Percentiles rank a stretch among this genome's conserved stretches.
Conservation (phyloP, 2,888 invertebrate species). For the Rotaria sp. region DNA sequence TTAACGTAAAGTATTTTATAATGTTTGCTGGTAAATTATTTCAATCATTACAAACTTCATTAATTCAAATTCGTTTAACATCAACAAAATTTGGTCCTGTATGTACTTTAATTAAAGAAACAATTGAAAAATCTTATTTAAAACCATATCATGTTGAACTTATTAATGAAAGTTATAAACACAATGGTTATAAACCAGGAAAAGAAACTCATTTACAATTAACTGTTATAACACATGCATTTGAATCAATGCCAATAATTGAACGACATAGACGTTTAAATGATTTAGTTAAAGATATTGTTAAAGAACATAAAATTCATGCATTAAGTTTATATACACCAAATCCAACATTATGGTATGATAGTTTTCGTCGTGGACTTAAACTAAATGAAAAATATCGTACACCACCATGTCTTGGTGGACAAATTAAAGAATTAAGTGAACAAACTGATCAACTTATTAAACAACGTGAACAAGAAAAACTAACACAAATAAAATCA, state of each 20-base stretch:
- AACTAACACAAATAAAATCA: neutral
- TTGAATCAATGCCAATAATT: neutral
- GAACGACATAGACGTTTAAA: constrained; percentile 25
- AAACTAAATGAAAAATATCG: constrained; percentile 12
- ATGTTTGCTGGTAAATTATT: neutral
- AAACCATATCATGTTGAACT: constrained; percentile 29
- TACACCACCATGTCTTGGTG: constrained; percentile 29
- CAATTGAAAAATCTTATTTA: neutral
- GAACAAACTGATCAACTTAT: neutral
- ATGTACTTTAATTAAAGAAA: neutral
- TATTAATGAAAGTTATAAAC: constrained; percentile 5
- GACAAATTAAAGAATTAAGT: constrained; percentile 30
- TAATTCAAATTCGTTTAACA: neutral
- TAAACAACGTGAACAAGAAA: too few species aligned
- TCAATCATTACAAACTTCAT: neutral
- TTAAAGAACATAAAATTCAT: constrained; percentile 27
- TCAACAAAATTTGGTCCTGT: constrained; percentile 3
- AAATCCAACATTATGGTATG: constrained; percentile 19
- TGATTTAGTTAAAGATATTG: constrained; percentile 16
- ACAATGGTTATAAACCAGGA: neutral
- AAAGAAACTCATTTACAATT: constrained; percentile 24
- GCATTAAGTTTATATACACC: neutral
- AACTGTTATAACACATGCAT: constrained; percentile 14
- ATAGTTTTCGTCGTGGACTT: neutral
- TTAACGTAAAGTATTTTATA: neutral